These are phyloP conservation scores for Neuroterus valhalla DNA, from an alignment of 1,140 invertebrate species.

Conservation along the genomic window DNA sequence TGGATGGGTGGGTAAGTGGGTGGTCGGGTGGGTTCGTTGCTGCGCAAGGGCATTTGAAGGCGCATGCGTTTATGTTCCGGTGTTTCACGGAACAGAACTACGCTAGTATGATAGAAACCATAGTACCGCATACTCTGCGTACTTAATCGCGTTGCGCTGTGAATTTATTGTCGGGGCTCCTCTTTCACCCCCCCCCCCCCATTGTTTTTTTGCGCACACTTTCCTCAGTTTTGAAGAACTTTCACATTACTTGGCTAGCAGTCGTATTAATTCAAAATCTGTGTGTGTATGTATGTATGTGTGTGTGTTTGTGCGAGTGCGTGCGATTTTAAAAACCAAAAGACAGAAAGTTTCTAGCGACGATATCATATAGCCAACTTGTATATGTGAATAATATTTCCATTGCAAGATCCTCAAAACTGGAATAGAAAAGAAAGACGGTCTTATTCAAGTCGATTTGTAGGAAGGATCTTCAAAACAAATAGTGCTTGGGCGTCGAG, in stretches of 20 bases:
- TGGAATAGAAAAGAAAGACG: not conserved
- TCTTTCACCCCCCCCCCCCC: not conserved
- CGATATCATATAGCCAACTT: not conserved
- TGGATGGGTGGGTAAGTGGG: conserved; percentile 23
- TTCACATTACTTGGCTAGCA: not conserved
- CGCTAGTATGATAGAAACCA: conserved; percentile 17
- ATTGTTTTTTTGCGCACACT: not conserved
- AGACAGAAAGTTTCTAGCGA: not conserved
- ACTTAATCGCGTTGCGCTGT: not conserved
- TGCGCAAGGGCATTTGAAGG: conserved; percentile 24
- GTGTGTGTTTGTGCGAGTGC: too few species aligned
- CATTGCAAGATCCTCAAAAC: not conserved
- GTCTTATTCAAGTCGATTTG: not conserved
- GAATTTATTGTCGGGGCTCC: conserved; percentile 1
- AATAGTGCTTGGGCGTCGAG: not conserved
- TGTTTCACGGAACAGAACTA: conserved; percentile 5
- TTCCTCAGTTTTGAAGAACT: not conserved
- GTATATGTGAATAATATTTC: conserved; percentile 11
- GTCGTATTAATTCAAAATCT: not conserved
- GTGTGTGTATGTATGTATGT: too few species aligned
- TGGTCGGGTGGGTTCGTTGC: conserved; percentile 20
- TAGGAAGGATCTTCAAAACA: not conserved
- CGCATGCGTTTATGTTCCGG: conserved; percentile 26
- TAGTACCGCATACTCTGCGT: conserved; percentile 20
- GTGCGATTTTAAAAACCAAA: too few species aligned